Base-by-base conservation (phyloP, 2,888 invertebrate genomes). In the Tricholauxania praeusta region DNA sequence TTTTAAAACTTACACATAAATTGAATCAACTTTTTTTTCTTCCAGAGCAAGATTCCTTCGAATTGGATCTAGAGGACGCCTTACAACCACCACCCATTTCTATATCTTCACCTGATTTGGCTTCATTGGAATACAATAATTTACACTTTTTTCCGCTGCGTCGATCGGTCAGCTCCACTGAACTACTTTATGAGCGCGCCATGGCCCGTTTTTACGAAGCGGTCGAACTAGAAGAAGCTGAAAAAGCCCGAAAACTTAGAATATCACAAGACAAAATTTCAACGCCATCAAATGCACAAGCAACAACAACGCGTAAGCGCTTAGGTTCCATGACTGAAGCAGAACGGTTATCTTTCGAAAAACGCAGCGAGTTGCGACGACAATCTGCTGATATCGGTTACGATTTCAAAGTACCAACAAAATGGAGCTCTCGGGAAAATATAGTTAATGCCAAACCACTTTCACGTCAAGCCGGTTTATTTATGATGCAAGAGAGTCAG, bases 151-250 rank as follows among this genome's bases (percentile, higher is more conserved):
- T 86, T 57, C 87, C 87, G 7, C 86, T 95, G 51, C 90, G 93
- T 47, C 90, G 92, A 79, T 93, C 94, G 0, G 93, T 93, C 39
- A 95, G 95, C 82, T 95, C 95, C 3, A 93, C 94, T 0, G 95
- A 95, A 83, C 89, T 96, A 7, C 89, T 96, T 0, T 94, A 94
- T 84, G 95, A 95, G 84, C 90, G 92, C 60, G 93, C 94, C 14
- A 94, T 95, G 93, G 93, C 93, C 12, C 89, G 95, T 53, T 93
- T 95, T 83, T 94, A 94, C 83, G 91, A 93, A 84, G 94, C 93
- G 12, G 91, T 93, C 4, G 92, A 92, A 71, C 89, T 93, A 79
- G 93, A 94, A 84, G 93, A 95, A 84, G 90, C 91, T 22, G 91
- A 92, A 80, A 88, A 85, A 62, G 82, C 80, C 79, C 80, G 84